Base-by-base conservation (phyloP, 2,113 vertebrate genomes). In the Dendropsophus ebraccatus region DNA sequence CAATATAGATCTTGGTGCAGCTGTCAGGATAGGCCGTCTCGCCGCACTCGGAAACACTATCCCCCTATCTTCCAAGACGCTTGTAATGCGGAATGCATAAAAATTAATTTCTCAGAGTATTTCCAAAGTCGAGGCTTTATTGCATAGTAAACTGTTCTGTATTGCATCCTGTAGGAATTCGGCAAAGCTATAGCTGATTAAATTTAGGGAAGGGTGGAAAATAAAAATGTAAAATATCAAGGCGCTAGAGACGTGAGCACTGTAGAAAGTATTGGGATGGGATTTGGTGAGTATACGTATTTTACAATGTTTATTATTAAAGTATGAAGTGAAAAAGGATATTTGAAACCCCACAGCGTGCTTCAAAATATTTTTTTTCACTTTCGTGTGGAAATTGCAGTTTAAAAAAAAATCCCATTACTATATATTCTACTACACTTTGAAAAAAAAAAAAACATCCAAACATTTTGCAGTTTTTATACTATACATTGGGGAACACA, bases 1-100 rank as follows among this genome's bases (percentile, higher is more conserved):
- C 21, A 41, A 56, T 79, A 70, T 45, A 79, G 62, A 85, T 85
- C 84, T 79, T 32, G 0, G 30, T 45, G 49, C 84, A 79, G 75
- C 75, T 85, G 75, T 85, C 83, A 30, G 62, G 19, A 45, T 25
- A 41, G n/a, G n/a, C 13, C 12, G 37, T 56, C 21, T n/a, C 14
- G 4, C 60, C 11, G 49, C 65, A 35, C 21, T 56, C 19, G 28
- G 58, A 35, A 54, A 49, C 75, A 65, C 72, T 16, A 78, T 65
- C 72, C 77, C 10, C n/a, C 65, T 37, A 35, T 78, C 30, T 67
- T 78, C 47, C 23, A 67, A 69, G 58, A 69, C 23, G 11, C 45
- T 28, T 23, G 52, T 60, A 47, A 76, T 65, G 72, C 65, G 41
- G 25, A 58, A 62, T 62, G 56, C 41, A 84, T 62, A 47, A 49